Base-by-base conservation (phyloP, 2,888 invertebrate genomes). In the Microctonus aethiopoides region DNA sequence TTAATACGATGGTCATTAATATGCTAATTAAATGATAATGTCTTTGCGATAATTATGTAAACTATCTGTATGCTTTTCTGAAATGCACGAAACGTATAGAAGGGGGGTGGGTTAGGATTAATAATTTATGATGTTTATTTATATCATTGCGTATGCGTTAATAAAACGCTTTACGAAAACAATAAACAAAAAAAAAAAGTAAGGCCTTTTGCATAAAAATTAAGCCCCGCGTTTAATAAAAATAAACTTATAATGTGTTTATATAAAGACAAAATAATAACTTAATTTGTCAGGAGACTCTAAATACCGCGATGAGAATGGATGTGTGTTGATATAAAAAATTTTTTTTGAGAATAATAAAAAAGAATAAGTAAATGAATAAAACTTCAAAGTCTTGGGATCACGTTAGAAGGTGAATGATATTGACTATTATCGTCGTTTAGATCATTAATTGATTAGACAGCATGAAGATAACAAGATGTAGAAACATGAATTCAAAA, bases 71-170 rank as follows among this genome's bases (percentile, higher is more conserved):
- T 93, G 91, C 92, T 92, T 91, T 92, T 92, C 89, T 84, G 93
- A 93, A 93, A 93, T 93, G 93, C 93, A 93, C 93, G 92, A 93
- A 93, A 93, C 93, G 91, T 92, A 91, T 92, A 93, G 93, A 93
- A 93, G 93, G 93, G 92, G 90, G 86, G 83, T 83, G 78, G 79
- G 79, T 76, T 79, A 79, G 78, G 79, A 81, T 82, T 83, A 82
- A 84, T 86, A 83, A 84, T 84, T 86, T 85, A 84, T 86, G 83
- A 84, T 85, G 32, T 67, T 64, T 63, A 56, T 64, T 62, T 56
- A 70, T 61, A 74, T 75, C 76, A 79, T 81, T 79, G 80, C 81
- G 81, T 83, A 80, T 80, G 66, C 67, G 73, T 78, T 78, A 75
- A n/a, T n/a, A 76, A 75, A 77, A 80, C 75, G 77, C 78, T 80